phyloP scores from a whole-genome alignment of 2,113 vertebrate species.

The Romanogobio albipinnatus region DNA sequence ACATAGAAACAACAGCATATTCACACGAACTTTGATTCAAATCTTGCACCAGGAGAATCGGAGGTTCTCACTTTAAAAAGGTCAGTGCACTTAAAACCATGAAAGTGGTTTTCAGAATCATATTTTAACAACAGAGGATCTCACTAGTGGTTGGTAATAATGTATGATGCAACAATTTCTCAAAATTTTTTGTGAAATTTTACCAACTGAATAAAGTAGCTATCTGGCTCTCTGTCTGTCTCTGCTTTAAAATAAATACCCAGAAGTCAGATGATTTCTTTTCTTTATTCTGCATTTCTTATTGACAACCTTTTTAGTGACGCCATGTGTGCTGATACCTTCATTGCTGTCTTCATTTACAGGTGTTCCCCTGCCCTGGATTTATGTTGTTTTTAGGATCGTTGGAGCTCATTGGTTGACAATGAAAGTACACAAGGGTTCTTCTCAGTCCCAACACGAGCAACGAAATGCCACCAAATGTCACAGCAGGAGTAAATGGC shows the following conservation, averaged over 20 bases:
- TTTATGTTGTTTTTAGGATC: slow-evolving; percentile 26
- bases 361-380: slow-evolving; percentile 41
- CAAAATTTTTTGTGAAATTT: not conserved
- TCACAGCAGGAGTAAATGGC: slow-evolving; percentile 68
- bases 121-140: not conserved
- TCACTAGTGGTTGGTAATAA: not conserved
- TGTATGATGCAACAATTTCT: not conserved
- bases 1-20: not conserved
- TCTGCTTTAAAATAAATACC: no score
- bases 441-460: slow-evolving; percentile 40
- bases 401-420: slow-evolving; percentile 18
- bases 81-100: not conserved
- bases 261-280: no score
- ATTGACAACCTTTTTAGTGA: not conserved
- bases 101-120: not conserved
- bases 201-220: not conserved
- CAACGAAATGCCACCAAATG: slow-evolving; percentile 46
- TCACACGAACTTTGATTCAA: not conserved
- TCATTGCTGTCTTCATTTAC: not conserved
- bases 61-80: not conserved
- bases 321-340: not conserved
- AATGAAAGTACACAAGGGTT: slow-evolving; percentile 76
- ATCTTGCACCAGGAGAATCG: no score
- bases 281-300: not conserved
- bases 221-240: not conserved